Evolutionary conservation across 2,797 vertebrate species (phyloP).

Genomic region (Pangasius djambal): DNA sequence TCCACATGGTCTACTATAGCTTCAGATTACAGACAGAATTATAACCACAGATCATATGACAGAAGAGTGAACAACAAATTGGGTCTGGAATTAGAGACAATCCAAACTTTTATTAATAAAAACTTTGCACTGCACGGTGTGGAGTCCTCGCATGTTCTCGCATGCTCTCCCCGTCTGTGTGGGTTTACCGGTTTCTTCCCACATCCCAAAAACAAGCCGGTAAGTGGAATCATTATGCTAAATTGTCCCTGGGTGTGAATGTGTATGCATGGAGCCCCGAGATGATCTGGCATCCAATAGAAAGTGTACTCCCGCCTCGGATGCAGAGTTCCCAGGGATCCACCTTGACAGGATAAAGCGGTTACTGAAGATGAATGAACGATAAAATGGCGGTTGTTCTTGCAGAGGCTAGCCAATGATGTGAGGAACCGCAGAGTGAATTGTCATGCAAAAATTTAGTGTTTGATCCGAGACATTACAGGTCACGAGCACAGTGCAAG

Average conservation of each 20-base stretch:
- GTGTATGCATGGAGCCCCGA: neutral
- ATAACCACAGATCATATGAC: neutral
- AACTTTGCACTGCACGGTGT: neutral
- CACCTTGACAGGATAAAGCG: neutral
- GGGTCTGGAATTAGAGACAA: neutral
- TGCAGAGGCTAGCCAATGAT: neutral
- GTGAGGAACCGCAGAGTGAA: neutral
- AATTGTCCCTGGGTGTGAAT: neutral
- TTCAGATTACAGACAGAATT: neutral
- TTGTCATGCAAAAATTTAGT: neutral
- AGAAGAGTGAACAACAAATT: neutral
- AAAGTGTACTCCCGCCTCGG: neutral
- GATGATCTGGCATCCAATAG: neutral
- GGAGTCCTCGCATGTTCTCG: no score
- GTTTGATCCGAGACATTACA: neutral
- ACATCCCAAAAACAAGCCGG: neutral
- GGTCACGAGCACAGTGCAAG: neutral
- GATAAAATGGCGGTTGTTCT: neutral
- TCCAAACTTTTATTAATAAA: neutral
- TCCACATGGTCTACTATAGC: neutral
- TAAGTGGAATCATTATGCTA: neutral
- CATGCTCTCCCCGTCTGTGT: neutral
- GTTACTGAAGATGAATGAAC: neutral
- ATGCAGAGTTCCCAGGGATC: neutral
- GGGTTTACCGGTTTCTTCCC: neutral